Conservation (phyloP, 2,113 vertebrate genomes). For the Seriola dumerili region DNA sequence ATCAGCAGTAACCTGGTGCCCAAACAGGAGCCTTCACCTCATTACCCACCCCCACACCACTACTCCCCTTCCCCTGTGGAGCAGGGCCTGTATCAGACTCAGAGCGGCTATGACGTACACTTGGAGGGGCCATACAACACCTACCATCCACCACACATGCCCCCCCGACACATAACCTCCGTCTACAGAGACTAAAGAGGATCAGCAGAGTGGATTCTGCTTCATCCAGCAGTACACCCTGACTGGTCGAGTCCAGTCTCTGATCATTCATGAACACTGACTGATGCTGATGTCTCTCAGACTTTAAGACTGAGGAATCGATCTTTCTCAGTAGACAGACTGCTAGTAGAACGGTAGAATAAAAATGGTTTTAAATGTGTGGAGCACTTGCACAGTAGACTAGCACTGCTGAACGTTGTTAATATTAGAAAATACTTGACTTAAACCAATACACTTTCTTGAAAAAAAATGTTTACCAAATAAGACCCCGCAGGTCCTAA, state of each 20-base stretch:
- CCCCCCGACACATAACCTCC: conserved; percentile 86
- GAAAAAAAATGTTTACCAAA: conserved; percentile 62
- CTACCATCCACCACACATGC: conserved; percentile 84
- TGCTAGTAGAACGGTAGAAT: conserved; percentile 32
- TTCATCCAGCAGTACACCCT: neutral
- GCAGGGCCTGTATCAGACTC: conserved; percentile 89
- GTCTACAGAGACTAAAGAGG: conserved; percentile 89
- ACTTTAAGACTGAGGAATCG: conserved; percentile 5
- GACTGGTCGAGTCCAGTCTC: neutral
- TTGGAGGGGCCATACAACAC: conserved; percentile 90
- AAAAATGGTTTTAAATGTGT: conserved; percentile 34
- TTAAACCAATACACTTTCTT: conserved; percentile 25
- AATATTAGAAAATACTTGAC: conserved; percentile 45
- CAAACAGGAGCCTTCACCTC: conserved; percentile 91
- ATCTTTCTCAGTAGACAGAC: conserved; percentile 19
- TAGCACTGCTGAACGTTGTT: conserved; percentile 41
- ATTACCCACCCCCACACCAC: conserved; percentile 79
- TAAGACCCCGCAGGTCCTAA: conserved; percentile 11
- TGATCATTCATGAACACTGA: conserved; percentile 28
- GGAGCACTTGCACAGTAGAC: conserved; percentile 55
- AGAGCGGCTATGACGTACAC: conserved; percentile 88
- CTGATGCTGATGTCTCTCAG: conserved; percentile 12
- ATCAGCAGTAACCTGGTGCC: conserved; percentile 93
- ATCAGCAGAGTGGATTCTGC: neutral
- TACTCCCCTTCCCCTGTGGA: conserved; percentile 84